Conservation (phyloP, 2,888 invertebrate genomes). For the Laothoe populi region DNA sequence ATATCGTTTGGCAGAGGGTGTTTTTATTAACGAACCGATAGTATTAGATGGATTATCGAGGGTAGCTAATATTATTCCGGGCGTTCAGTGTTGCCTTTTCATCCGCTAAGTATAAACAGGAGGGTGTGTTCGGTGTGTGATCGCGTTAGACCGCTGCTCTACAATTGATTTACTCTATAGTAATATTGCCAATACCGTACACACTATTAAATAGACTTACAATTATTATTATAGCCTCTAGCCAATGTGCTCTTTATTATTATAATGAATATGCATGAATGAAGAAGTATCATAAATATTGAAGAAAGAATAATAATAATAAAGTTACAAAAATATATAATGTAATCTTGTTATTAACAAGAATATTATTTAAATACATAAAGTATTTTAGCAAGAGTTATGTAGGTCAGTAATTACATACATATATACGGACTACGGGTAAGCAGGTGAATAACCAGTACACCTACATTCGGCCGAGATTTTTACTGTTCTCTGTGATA, state of each 20-base stretch:
- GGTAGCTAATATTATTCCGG: slow-evolving; percentile 84
- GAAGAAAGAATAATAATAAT: too few species aligned
- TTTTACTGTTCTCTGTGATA: too few species aligned
- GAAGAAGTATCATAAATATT: neutral
- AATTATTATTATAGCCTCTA: slow-evolving; percentile 30
- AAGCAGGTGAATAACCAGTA: too few species aligned
- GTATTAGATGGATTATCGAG: slow-evolving; percentile 78
- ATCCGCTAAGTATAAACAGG: slow-evolving; percentile 84
- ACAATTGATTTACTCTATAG: slow-evolving; percentile 80
- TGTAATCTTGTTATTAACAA: too few species aligned
- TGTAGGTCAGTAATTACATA: too few species aligned
- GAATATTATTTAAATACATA: too few species aligned
- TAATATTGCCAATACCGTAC: slow-evolving; percentile 61
- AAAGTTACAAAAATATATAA: too few species aligned
- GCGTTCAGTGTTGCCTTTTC: slow-evolving; percentile 84
- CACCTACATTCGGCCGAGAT: too few species aligned
- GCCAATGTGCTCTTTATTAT: neutral
- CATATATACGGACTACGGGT: too few species aligned
- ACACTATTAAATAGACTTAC: slow-evolving; percentile 42
- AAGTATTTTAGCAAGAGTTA: too few species aligned
- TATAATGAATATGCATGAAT: neutral
- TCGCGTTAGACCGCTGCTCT: slow-evolving; percentile 69
- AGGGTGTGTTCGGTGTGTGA: slow-evolving; percentile 80
- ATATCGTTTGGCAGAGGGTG: slow-evolving; percentile 46
- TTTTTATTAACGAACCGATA: slow-evolving; percentile 56